A percentile compares a stretch with the other conserved stretches of the same genome.
phyloP scores from a whole-genome alignment of 2,797 vertebrate genomes.

The Lepilemur septentrionalis region DNA sequence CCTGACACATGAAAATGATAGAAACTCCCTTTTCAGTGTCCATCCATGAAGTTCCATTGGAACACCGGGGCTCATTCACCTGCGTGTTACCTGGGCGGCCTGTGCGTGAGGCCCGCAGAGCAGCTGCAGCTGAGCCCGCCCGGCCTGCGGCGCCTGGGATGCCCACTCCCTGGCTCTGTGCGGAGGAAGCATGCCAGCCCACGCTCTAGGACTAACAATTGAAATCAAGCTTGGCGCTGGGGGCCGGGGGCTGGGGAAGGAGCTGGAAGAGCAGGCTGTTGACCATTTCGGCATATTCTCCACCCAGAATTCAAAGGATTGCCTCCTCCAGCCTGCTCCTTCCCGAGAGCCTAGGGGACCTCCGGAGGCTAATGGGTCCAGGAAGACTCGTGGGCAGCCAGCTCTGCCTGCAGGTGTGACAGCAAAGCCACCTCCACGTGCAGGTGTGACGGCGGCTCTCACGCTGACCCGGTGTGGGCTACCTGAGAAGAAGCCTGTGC shows the following conservation, averaged over 20 bases:
- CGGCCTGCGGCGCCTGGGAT: accelerated
- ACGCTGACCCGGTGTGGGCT: neutral
- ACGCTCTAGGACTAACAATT: neutral
- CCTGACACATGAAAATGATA: neutral
- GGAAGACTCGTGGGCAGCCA: conserved; percentile 51
- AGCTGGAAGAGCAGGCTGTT: neutral
- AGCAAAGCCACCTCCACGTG: conserved; percentile 15
- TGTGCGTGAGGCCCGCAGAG: accelerated
- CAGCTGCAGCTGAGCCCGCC: accelerated
- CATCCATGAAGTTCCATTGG: neutral
- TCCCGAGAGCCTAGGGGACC: conserved; percentile 49
- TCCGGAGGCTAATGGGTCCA: neutral
- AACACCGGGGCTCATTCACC: accelerated
- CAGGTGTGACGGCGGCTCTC: too few relatives aligned
- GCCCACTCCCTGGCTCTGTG: accelerated
- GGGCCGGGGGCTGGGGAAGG: neutral
- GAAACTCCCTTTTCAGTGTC: neutral
- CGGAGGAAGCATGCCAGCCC: neutral
- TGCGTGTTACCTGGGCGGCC: accelerated
- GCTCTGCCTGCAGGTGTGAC: neutral
- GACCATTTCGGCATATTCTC: neutral
- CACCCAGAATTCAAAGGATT: conserved; percentile 58
- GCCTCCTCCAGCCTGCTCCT: conserved; percentile 63
- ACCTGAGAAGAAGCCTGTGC: neutral
- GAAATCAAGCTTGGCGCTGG: neutral